Evolutionary conservation across 2,888 invertebrate genomes (phyloP), one percentile per base, ranked within the genome.

Genomic region (Byasa hedistus): DNA sequence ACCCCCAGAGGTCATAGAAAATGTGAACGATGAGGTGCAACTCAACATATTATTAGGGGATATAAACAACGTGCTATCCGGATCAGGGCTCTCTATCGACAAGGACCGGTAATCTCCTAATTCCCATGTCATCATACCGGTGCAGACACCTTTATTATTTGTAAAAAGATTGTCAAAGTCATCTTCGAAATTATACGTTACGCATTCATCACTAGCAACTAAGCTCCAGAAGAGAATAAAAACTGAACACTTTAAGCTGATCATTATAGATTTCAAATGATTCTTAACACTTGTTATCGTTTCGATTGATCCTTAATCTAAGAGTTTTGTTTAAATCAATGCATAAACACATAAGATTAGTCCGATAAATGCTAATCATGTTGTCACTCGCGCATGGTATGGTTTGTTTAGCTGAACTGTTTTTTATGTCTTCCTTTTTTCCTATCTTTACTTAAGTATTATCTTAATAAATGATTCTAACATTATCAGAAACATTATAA

Each of bases 171-270:
- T 70, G 2, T 77, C 71, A 36, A 75, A 80, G 10, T 75, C 73
- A 23, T 79, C 74, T 66, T 80, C 82, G 64, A 85, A 85, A 51
- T 77, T 75, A 68, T 80, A 81, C 61, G 73, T 75, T 17, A 80
- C 74, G 71, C 86, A 85, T 56, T 70, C 70, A 24, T 83, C 77
- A 71, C 80, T 69, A 24, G 74, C 79, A 69, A 71, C 60, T 54
- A 72, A 65, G 65, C 74, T 66, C 7, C 68, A 65, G 21, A 69
- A 5, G 0, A 72, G 57, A 63, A 68, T 52, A 39, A 56, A 62
- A 67, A 65, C 23, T 39, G 61, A 56, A 60, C 65, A 66, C 65
- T 54, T 67, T 59, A 61, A 56, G 51, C 57, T 68, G 60, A 64
- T 64, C 67, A 69, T 71, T 69, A 59, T 60, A 59, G 27, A 66